These are phyloP conservation scores for Ctenochaetus hawaiiensis DNA, from an alignment of 2,797 vertebrate species.

Conservation along the genomic window DNA sequence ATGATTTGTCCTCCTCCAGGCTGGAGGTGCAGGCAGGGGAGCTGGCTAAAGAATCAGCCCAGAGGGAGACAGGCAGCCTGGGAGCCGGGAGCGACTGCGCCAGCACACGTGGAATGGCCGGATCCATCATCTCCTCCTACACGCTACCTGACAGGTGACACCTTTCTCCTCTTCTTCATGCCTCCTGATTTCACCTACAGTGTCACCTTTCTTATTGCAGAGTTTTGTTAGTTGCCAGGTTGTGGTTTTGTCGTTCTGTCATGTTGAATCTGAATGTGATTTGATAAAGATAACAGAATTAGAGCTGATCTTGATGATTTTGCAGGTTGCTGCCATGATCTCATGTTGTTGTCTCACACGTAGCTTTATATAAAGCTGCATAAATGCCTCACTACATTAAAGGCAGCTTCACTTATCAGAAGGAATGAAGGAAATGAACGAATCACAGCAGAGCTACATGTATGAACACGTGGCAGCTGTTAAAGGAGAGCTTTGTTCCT, in stretches of 20 bases:
- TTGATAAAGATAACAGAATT: slow-evolving; percentile 13
- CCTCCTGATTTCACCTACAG: not conserved
- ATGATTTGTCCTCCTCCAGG: slow-evolving; percentile 77
- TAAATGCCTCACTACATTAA: not conserved
- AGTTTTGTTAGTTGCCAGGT: not conserved
- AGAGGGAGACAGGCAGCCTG: slow-evolving; percentile 94
- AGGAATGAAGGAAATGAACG: no score
- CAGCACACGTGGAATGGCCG: slow-evolving; percentile 97
- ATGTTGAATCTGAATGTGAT: not conserved
- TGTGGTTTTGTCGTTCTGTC: not conserved
- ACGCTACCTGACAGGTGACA: slow-evolving; percentile 95
- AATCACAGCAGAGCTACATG: no score
- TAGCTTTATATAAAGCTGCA: not conserved
- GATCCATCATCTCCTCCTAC: slow-evolving; percentile 99
- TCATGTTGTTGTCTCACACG: not conserved
- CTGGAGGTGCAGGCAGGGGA: slow-evolving; percentile 95
- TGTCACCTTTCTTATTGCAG: not conserved
- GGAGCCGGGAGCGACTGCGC: slow-evolving; percentile 96
- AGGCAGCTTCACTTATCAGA: not conserved
- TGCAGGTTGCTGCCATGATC: not conserved
- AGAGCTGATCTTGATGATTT: slow-evolving; percentile 8
- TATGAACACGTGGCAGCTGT: no score
- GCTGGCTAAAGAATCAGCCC: slow-evolving; percentile 91
- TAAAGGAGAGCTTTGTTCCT: not conserved
- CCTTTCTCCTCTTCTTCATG: slow-evolving; percentile 2